Evolutionary conservation across 2,797 vertebrate species (phyloP), one percentile per base, ranked within the genome.

Genomic region (Parambassis ranga): DNA sequence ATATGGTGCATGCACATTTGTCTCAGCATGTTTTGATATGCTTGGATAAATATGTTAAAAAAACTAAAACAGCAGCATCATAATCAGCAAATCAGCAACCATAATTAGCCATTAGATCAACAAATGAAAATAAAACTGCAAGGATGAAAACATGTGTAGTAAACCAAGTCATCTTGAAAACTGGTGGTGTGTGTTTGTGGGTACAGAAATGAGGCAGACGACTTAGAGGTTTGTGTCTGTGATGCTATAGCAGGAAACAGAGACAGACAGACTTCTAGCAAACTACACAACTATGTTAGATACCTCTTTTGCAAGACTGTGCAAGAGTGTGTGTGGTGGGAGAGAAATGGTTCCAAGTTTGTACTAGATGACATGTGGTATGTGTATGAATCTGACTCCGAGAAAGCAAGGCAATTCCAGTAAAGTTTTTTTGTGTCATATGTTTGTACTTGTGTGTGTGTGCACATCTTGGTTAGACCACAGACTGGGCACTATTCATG

Each of bases 241-340:
- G 27, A 66, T 53, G 64, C 47, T 57, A 62, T 71, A 76, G 75
- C 69, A 83, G 75, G 79, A 89, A 76, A 61, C 60, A 38, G 44
- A 73, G 73, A 20, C 62, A 81, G 68, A 83, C 51, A 67, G 57
- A 83, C 57, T 62, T 83, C 59, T 79, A 68, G 71, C 69, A 77
- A 78, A 82, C 55, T 18, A 66, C 27, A 72, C 30, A 62, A 74
- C 61, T 55, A 48, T 37, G 51, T 50, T 11, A 1, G 27, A 68
- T 48, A n/a, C 36, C 49, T 33, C 27, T 55, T 73, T 63, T 70
- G 63, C 37, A 28, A 49, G 4, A 35, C 58, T 65, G 64, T 62
- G 35, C 36, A 52, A 38, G 10, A 4, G 10, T 28, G 48, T 38
- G 42, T 27, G 11, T 33, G 3, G 42, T 0, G 27, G 4, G 33